phyloP scores from a whole-genome alignment of 2,113 vertebrate species.

The Seriola quinqueradiata region DNA sequence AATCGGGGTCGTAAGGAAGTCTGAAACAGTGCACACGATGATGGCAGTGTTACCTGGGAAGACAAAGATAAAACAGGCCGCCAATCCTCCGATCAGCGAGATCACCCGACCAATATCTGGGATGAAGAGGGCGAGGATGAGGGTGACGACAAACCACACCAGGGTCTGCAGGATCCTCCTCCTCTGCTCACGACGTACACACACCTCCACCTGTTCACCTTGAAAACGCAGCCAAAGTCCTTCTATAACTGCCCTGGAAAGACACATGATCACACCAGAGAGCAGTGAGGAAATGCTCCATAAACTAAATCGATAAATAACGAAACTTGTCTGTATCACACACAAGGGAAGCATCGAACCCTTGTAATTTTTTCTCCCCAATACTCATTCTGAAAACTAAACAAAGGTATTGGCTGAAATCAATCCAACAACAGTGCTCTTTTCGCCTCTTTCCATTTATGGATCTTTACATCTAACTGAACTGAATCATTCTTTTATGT shows the following conservation, averaged over 20 bases:
- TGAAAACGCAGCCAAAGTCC: slow-evolving; percentile 96
- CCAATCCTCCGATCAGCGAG: slow-evolving; percentile 94
- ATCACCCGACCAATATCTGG: slow-evolving; percentile 97
- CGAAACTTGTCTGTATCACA: not conserved
- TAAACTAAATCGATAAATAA: not conserved
- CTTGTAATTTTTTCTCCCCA: not conserved
- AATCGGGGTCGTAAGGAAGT: not conserved
- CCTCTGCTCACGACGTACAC: slow-evolving; percentile 88
- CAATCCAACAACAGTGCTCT: not conserved
- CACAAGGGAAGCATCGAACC: not conserved
- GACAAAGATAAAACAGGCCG: slow-evolving; percentile 96
- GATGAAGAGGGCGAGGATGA: slow-evolving; percentile 95
- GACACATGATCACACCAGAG: slow-evolving; percentile 19
- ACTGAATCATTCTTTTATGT: not conserved
- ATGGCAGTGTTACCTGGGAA: slow-evolving; percentile 89
- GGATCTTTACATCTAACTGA: not conserved
- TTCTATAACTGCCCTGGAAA: slow-evolving; percentile 91
- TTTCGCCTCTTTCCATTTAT: not conserved
- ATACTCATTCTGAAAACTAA: not conserved
- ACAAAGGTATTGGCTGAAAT: not conserved
- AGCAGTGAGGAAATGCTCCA: not conserved
- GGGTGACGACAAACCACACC: slow-evolving; percentile 92
- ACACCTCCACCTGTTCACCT: slow-evolving; percentile 91
- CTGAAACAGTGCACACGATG: not conserved
- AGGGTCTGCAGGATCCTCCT: slow-evolving; percentile 91